Conservation (phyloP, 1,140 invertebrate genomes). For the Coenobita brevimanus region DNA sequence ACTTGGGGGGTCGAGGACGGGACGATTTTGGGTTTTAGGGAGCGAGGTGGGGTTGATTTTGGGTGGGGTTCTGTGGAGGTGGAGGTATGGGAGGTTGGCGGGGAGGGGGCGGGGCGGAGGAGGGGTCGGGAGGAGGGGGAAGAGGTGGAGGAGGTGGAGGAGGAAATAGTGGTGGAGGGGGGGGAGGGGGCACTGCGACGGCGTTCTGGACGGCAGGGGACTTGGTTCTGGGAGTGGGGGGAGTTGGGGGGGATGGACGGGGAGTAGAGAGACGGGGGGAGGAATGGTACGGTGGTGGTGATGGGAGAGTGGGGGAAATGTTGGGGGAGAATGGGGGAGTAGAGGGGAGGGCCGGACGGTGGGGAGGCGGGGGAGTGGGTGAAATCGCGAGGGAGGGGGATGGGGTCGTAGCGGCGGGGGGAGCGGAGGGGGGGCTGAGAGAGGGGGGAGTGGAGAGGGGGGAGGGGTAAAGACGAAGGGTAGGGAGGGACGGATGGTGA, state of each 20-base stretch:
- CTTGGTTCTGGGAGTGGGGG: no score
- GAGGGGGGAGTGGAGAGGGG: conserved; percentile 8
- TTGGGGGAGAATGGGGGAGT: background rate
- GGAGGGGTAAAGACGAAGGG: conserved; percentile 18
- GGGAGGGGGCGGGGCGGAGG: conserved; percentile 5
- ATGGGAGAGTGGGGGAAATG: background rate
- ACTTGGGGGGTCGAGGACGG: no score
- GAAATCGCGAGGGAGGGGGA: background rate
- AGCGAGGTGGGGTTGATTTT: no score
- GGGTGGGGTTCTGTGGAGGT: background rate
- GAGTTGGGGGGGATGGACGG: no score
- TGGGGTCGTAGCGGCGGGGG: background rate
- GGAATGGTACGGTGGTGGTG: no score
- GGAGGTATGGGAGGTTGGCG: background rate
- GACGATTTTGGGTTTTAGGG: no score
- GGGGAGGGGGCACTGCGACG: background rate
- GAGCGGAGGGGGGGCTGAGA: background rate
- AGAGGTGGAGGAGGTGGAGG: conserved; percentile 14
- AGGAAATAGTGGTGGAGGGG: conserved; percentile 32
- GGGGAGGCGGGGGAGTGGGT: conserved; percentile 5
- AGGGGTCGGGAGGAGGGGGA: conserved; percentile 27
- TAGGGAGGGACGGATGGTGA: conserved; percentile 6
- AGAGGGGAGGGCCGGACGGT: background rate
- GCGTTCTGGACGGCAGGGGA: no score
- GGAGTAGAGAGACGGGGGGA: no score